Evolutionary conservation across 2,797 vertebrate genomes (phyloP), one percentile per base, ranked within the genome.

Genomic region (Pipistrellus nathusii): DNA sequence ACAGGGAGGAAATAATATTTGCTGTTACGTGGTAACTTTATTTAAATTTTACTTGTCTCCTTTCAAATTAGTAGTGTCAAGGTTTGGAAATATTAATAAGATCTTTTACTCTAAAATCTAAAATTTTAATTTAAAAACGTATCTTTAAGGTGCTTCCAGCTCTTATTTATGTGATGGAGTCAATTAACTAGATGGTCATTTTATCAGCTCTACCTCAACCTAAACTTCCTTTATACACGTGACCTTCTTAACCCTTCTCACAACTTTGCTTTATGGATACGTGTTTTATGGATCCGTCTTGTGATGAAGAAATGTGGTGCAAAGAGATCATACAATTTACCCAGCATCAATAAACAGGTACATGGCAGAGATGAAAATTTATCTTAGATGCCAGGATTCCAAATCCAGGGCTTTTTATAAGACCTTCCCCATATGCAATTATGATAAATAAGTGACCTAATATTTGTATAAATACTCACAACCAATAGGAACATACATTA

Each of bases 331-430:
- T 82, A 62, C 41, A 84, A 80, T n/a, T 84, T 32, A 84, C 7
- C 9, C 30, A 85, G 78, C 48, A 6, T 59, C 69, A 48, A 81
- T 57, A 85, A 81, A 59, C 10, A 82, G 32, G 32, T 21, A 92
- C 35, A 82, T 62, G 38, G 30, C 25, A 88, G 53, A 77, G 20
- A 30, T 30, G 15, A 51, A 90, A 68, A 77, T 78, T 46, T 85
- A 82, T 27, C 62, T 13, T n/a, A 55, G 23, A 91, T 66, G 88
- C 73, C 48, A 62, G 68, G n/a, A 71, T 51, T 90, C 14, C 38
- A 76, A 85, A 44, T 69, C 78, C 72, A 86, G 30, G 59, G 18
- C 13, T 82, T 55, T 92, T 93, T n/a, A 35, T 55, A 66, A 85
- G 59, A 72, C 21, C 18, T 57, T 2, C 4, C 53, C 48, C 21